Percentiles rank a stretch among this genome's conserved stretches.
Evolutionary conservation across 2,888 invertebrate species (phyloP).

Genomic region (Tachina fera): DNA sequence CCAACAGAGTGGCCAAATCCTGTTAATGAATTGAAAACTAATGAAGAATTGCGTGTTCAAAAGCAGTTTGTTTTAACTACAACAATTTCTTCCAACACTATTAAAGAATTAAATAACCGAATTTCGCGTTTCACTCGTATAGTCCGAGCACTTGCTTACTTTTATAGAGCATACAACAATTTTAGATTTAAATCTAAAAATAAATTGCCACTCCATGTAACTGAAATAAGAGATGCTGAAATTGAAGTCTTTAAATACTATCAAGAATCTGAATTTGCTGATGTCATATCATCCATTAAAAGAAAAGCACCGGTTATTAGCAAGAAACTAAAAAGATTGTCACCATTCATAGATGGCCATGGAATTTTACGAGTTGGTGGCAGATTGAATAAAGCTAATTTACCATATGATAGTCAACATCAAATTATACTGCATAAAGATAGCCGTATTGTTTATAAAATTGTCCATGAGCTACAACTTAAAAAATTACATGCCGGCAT

Average conservation of each 20-base stretch:
- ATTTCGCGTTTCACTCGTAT: constrained; percentile 19
- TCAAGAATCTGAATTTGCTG: constrained; percentile 22
- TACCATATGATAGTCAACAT: constrained; percentile 40
- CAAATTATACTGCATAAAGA: constrained; percentile 47
- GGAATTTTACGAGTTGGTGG: constrained; percentile 36
- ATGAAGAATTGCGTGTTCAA: constrained; percentile 30
- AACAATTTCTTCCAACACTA: not conserved
- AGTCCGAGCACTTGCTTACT: constrained; percentile 37
- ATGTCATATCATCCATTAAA: constrained; percentile 10
- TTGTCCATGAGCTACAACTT: constrained; percentile 15
- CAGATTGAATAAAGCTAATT: not conserved
- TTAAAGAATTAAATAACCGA: constrained; percentile 7
- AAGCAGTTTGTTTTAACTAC: constrained; percentile 3
- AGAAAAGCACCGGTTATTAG: constrained; percentile 1
- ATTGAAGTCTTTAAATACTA: constrained; percentile 16
- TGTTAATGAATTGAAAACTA: constrained; percentile 7
- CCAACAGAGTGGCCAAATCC: constrained; percentile 2
- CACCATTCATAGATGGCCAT: constrained; percentile 26
- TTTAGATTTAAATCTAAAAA: constrained; percentile 3
- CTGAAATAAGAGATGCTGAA: constrained; percentile 36
- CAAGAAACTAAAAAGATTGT: constrained; percentile 36
- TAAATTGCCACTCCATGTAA: constrained; percentile 1
- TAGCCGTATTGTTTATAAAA: constrained; percentile 27
- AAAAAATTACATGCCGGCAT: constrained; percentile 31
- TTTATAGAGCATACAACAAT: constrained; percentile 11